phyloP scores from a whole-genome alignment of 2,797 vertebrate genomes.

The Borostomias antarcticus region DNA sequence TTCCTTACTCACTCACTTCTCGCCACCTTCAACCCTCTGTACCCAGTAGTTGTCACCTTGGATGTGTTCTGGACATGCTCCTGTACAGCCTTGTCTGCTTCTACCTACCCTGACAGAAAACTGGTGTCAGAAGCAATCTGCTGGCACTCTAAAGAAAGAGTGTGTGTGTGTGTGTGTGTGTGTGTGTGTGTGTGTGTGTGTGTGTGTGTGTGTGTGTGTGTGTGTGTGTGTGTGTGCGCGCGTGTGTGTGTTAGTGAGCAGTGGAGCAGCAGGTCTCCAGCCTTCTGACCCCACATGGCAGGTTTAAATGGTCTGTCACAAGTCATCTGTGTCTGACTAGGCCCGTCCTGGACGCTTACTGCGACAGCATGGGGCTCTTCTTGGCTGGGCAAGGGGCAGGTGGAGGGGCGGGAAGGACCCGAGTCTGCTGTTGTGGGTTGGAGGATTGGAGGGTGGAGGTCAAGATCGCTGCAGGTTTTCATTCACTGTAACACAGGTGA shows the following conservation, averaged over 20 bases:
- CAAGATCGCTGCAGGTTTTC: constrained; percentile 81
- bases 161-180: neutral
- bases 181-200: neutral
- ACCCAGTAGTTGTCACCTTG: constrained; percentile 72
- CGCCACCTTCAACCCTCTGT: too few relatives aligned
- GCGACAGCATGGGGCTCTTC: constrained; percentile 60
- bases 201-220: neutral
- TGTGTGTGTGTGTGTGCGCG: constrained; percentile 55
- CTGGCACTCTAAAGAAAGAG: constrained; percentile 45
- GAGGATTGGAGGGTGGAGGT: constrained; percentile 78
- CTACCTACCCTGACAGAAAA: constrained; percentile 77
- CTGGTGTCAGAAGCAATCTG: constrained; percentile 90
- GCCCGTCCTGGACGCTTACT: too few relatives aligned
- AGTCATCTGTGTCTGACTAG: constrained; percentile 75
- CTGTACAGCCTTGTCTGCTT: constrained; percentile 76
- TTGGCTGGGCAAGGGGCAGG: constrained; percentile 67
- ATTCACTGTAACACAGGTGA: constrained; percentile 81
- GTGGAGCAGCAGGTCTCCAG: constrained; percentile 73
- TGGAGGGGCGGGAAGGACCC: neutral
- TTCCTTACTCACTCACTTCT: too few relatives aligned
- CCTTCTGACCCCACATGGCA: constrained; percentile 81
- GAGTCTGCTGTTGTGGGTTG: constrained; percentile 33
- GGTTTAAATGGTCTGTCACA: constrained; percentile 84
- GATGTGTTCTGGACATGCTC: constrained; percentile 67
- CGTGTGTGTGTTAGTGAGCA: constrained; percentile 72